Percentiles rank a stretch among this genome's conserved stretches.
Evolutionary conservation across 1,140 invertebrate genomes (phyloP).

Genomic region (Hyphantria cunea): DNA sequence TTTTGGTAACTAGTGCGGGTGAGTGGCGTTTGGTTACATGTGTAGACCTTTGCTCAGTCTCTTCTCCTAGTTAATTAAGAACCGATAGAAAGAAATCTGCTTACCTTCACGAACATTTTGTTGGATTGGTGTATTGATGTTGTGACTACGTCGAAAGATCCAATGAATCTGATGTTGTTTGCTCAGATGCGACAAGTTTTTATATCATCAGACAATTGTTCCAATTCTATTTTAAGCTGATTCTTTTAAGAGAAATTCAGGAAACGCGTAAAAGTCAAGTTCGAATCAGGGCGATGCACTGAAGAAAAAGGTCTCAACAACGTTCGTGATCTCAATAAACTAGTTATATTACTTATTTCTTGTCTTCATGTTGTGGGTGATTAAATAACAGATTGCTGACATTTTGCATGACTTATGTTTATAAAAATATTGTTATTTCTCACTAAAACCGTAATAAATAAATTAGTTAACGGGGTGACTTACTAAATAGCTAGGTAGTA

Average conservation of each 20-base stretch:
- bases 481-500: too few relatives aligned
- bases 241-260: slow-evolving; percentile 65
- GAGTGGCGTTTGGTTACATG: too few relatives aligned
- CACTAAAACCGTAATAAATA: too few relatives aligned
- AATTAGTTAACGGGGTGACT: too few relatives aligned
- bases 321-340: slow-evolving; percentile 12
- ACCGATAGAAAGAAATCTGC: neutral
- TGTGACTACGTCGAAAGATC: slow-evolving; percentile 49
- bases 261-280: slow-evolving; percentile 74
- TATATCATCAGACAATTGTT: slow-evolving; percentile 53
- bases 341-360: slow-evolving; percentile 11
- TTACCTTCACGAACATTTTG: slow-evolving; percentile 56
- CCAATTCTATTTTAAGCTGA: slow-evolving; percentile 58
- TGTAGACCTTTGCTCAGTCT: too few relatives aligned
- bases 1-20: too few relatives aligned
- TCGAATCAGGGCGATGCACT: slow-evolving; percentile 51
- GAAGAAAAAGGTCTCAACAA: slow-evolving; percentile 42
- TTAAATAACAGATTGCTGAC: too few relatives aligned
- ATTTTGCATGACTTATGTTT: too few relatives aligned
- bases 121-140: slow-evolving; percentile 13
- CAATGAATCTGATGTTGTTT: slow-evolving; percentile 49
- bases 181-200: slow-evolving; percentile 35
- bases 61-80: too few relatives aligned
- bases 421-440: too few relatives aligned
- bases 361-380: neutral